Base-by-base conservation (phyloP, 2,113 vertebrate genomes). In the Psettodes erumei region DNA sequence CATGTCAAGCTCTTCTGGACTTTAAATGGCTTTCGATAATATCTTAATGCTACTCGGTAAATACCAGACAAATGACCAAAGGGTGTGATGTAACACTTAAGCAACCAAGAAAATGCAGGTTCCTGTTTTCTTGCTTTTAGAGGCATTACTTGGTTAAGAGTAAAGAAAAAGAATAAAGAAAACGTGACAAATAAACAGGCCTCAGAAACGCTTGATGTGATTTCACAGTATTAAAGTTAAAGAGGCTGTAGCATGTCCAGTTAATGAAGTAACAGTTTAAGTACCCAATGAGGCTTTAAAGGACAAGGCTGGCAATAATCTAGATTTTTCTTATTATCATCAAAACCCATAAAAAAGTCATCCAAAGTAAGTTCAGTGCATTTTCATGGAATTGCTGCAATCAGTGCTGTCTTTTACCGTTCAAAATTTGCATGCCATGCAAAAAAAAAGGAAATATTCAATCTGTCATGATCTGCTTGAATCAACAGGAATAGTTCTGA, bases 141-240 rank as follows among this genome's bases (percentile, higher is more conserved):
- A 56, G 43, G 51, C 48, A 71, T 79, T 25, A 71, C n/a, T 35
- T 43, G 12, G 67, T 63, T 68, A 16, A 47, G 65, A 74, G 6
- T 4, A 48, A 1, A 77, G 75, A 81, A 35, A 77, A 72, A 77
- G 76, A 71, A 78, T 82, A 47, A 83, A 42, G 27, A 66, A 37
- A 72, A 79, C 28, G 35, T 56, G 65, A 62, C 18, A n/a, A 27
- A 68, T 12, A 59, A 51, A 30, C 65, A 79, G 38, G 53, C 63
- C 53, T 70, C 25, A 66, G 32, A 42, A 37, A 55, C 30, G 21
- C 19, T 25, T 47, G 38, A 45, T 23, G 37, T 53, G 67, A 37
- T 65, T 89, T 92, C 89, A 91, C 86, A 92, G 84, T 84, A 84
- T 77, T 75, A 25, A n/a, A n/a, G 73, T 86, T 68, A 37, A 37